phyloP scores from a whole-genome alignment of 2,113 vertebrate genomes.

The Pycnonotus jocosus region DNA sequence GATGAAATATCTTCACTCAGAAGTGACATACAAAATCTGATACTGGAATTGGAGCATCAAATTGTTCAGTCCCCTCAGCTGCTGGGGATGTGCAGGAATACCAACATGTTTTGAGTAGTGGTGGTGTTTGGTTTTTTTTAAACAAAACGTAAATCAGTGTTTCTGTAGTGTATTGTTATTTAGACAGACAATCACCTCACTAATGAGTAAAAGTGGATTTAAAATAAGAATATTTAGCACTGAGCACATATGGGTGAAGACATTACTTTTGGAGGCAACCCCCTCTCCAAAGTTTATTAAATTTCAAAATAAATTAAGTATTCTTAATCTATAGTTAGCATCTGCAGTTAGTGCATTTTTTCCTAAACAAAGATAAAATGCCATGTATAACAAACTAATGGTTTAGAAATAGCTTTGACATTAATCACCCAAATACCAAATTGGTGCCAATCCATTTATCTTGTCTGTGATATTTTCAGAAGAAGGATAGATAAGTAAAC shows the following conservation, averaged over 20 bases:
- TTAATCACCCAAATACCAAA: conserved; percentile 6
- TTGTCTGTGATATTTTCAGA: background rate
- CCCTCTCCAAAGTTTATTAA: background rate
- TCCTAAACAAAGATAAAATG: conserved; percentile 10
- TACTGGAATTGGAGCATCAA: background rate
- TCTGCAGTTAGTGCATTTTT: background rate
- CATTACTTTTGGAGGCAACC: background rate
- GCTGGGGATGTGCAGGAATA: background rate
- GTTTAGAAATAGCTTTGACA: background rate
- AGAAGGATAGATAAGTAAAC: background rate
- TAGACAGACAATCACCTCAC: background rate
- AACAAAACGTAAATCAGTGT: background rate
- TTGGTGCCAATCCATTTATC: conserved; percentile 1
- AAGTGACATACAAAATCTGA: background rate
- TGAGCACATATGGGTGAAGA: background rate
- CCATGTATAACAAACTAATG: background rate
- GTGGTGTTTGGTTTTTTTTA: rapidly evolving
- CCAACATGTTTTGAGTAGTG: rapidly evolving
- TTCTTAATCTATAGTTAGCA: background rate
- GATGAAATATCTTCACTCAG: background rate
- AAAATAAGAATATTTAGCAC: background rate
- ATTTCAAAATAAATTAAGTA: background rate
- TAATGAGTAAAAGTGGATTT: background rate
- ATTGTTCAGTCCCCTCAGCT: background rate
- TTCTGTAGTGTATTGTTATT: background rate